Evolutionary conservation across 2,888 invertebrate genomes (phyloP).

Genomic region (Clusia tigrina): DNA sequence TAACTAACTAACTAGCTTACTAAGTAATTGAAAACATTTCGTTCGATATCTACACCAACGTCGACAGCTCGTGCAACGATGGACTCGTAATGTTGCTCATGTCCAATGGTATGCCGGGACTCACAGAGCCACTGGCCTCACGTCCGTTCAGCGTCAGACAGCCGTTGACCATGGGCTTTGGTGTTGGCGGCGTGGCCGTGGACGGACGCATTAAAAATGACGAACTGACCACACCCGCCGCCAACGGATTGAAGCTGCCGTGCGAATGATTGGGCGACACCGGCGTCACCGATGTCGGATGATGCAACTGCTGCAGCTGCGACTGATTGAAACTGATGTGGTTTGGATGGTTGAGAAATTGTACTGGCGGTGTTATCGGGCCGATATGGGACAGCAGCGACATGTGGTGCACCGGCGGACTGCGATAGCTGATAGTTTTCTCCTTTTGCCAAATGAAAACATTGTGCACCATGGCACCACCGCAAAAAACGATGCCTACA

Average conservation of each 20-base stretch:
- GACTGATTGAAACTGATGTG: slow-evolving; percentile 32
- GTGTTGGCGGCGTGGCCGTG: slow-evolving; percentile 64
- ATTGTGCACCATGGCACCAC: slow-evolving; percentile 93
- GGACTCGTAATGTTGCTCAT: slow-evolving; percentile 72
- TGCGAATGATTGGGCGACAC: slow-evolving; percentile 65
- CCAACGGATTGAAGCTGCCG: slow-evolving; percentile 62
- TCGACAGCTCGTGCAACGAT: slow-evolving; percentile 74
- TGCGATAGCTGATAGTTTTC: slow-evolving; percentile 80
- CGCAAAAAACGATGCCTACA: slow-evolving; percentile 90
- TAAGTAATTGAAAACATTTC: background rate
- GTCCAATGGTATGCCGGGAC: slow-evolving; percentile 71
- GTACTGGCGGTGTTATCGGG: slow-evolving; percentile 40
- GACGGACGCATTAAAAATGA: slow-evolving; percentile 59
- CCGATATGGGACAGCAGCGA: slow-evolving; percentile 42
- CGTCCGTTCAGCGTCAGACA: slow-evolving; percentile 41
- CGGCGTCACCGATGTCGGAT: slow-evolving; percentile 64
- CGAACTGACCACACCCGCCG: slow-evolving; percentile 52
- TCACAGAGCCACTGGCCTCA: slow-evolving; percentile 69
- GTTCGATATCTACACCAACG: slow-evolving; percentile 68
- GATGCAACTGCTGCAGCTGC: slow-evolving; percentile 33
- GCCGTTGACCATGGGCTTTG: slow-evolving; percentile 50
- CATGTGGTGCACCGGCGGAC: slow-evolving; percentile 50
- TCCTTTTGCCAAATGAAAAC: slow-evolving; percentile 94
- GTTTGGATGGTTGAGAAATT: slow-evolving; percentile 46
- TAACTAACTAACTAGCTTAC: too few species aligned